phyloP scores from a whole-genome alignment of 2,888 invertebrate species.

The Blastobasis lacticolella region DNA sequence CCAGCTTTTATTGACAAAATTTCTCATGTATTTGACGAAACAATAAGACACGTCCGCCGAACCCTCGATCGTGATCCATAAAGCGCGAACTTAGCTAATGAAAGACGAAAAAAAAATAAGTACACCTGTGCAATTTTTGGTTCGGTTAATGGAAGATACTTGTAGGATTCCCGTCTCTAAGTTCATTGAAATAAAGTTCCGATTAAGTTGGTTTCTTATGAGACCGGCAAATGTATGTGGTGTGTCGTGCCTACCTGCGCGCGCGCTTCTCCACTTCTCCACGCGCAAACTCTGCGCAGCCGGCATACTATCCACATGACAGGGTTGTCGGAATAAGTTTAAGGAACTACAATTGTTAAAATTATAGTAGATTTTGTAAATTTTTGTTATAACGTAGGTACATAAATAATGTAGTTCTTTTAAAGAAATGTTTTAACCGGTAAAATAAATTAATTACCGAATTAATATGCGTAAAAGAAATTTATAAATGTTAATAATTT shows the following conservation, averaged over 20 bases:
- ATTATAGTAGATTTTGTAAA: too few species aligned
- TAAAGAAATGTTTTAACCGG: too few species aligned
- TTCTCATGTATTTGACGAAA: slow-evolving; percentile 67
- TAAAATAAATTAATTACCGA: too few species aligned
- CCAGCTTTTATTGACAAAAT: slow-evolving; percentile 64
- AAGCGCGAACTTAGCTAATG: slow-evolving; percentile 73
- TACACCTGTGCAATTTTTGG: slow-evolving; percentile 40
- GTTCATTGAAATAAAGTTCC: too few species aligned
- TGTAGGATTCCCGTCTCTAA: too few species aligned
- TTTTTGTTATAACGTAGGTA: too few species aligned
- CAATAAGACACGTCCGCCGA: slow-evolving; percentile 62
- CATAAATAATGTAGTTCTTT: too few species aligned
- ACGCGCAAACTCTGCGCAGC: slow-evolving; percentile 60
- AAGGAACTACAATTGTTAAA: too few species aligned
- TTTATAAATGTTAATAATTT: too few species aligned
- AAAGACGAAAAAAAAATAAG: slow-evolving; percentile 59
- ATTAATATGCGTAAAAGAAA: too few species aligned
- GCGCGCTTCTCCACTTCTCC: slow-evolving; percentile 51
- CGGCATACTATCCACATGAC: slow-evolving; percentile 40
- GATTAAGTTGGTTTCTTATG: slow-evolving; percentile 16
- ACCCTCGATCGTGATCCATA: slow-evolving; percentile 67
- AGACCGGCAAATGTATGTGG: slow-evolving; percentile 19
- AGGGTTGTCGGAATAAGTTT: slow-evolving; percentile 45
- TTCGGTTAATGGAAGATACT: neutral
- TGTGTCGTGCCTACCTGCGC: slow-evolving; percentile 62